Evolutionary conservation across 2,888 invertebrate genomes (phyloP).

Genomic region (Eupeodes luniger): DNA sequence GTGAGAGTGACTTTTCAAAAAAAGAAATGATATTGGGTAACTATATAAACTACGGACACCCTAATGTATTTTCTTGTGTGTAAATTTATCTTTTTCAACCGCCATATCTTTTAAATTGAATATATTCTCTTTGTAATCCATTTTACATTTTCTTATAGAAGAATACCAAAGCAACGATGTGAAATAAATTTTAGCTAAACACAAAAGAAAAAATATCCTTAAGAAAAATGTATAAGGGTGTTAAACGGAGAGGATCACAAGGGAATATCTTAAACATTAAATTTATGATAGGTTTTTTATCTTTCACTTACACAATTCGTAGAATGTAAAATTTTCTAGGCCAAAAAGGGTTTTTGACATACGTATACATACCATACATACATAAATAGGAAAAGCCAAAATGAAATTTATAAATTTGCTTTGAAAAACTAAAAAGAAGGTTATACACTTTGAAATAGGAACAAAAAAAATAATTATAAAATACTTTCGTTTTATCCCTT

Average conservation of each 20-base stretch:
- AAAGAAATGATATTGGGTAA: too few relatives aligned
- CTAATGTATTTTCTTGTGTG: constrained; percentile 33
- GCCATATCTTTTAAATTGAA: constrained; percentile 24
- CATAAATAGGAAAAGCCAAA: too few relatives aligned
- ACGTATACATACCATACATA: too few relatives aligned
- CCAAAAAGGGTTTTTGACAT: not conserved
- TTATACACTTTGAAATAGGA: too few relatives aligned
- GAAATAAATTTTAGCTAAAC: constrained; percentile 23
- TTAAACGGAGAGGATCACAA: constrained; percentile 60
- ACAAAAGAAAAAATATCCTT: constrained; percentile 53
- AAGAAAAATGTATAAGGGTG: constrained; percentile 56
- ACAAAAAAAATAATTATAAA: too few relatives aligned
- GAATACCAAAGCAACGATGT: constrained; percentile 23
- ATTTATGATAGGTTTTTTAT: constrained; percentile 1
- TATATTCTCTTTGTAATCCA: constrained; percentile 7
- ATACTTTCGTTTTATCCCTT: too few relatives aligned
- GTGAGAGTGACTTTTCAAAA: too few relatives aligned
- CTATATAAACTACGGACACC: too few relatives aligned
- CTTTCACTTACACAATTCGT: not conserved
- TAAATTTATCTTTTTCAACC: constrained; percentile 67
- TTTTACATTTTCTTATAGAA: not conserved
- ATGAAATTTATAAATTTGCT: too few relatives aligned
- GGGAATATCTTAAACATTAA: constrained; percentile 42
- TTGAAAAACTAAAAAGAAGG: too few relatives aligned
- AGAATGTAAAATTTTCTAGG: not conserved